phyloP scores from a whole-genome alignment of 1,140 invertebrate species.

The Drosophila orena region DNA sequence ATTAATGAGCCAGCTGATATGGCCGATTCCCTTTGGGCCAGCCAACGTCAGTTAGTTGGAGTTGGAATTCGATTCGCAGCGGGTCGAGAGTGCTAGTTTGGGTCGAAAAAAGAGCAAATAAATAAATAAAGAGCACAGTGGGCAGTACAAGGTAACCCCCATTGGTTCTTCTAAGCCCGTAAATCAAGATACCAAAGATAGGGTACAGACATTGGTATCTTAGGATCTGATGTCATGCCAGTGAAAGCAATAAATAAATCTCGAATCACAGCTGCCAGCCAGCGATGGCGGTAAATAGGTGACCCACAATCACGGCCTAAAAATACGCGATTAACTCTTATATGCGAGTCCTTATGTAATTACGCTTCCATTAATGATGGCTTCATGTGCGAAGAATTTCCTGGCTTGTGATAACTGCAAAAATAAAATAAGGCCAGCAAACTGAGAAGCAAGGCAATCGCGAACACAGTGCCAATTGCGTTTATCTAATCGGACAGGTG shows the following conservation, averaged over 20 bases:
- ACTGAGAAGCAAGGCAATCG: conserved; percentile 43
- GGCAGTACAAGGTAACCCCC: conserved; percentile 33
- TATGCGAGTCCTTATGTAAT: conserved; percentile 63
- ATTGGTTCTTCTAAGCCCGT: conserved; percentile 10
- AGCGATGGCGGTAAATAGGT: conserved; percentile 8
- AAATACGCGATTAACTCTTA: conserved; percentile 49
- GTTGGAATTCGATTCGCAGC: conserved; percentile 73
- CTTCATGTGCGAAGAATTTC: conserved; percentile 75
- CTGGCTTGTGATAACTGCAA: conserved; percentile 52
- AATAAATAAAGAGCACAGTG: conserved; percentile 28
- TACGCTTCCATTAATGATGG: conserved; percentile 54
- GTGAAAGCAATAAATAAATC: conserved; percentile 24
- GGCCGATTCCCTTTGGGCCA: conserved; percentile 37
- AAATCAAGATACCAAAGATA: conserved; percentile 67
- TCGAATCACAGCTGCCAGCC: conserved; percentile 4
- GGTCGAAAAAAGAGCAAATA: conserved; percentile 14
- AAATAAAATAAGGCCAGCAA: conserved; percentile 39
- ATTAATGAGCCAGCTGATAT: conserved; percentile 74
- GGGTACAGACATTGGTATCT: conserved; percentile 23
- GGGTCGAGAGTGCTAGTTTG: conserved; percentile 63
- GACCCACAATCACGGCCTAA: conserved; percentile 45
- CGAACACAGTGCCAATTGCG: conserved; percentile 55
- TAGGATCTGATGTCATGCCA: conserved; percentile 64
- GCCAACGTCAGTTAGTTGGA: conserved; percentile 63
- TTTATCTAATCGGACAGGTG: conserved; percentile 67